phyloP scores from a whole-genome alignment of 64 coral and sea anemone species.

The Acropora tenuis region DNA sequence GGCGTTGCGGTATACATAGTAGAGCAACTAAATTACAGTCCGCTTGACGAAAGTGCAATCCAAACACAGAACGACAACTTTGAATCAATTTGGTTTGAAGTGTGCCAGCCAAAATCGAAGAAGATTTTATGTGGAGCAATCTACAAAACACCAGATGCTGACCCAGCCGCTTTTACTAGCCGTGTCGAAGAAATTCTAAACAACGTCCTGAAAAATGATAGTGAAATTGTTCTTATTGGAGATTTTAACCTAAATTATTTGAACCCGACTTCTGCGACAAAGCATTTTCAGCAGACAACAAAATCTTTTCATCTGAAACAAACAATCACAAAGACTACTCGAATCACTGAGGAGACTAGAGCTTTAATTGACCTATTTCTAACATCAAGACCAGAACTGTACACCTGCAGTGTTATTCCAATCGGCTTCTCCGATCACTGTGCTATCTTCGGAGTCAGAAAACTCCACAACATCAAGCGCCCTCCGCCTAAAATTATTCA shows the following conservation, averaged over 20 bases:
- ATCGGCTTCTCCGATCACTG: not conserved
- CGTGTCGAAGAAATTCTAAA: conserved; percentile 33
- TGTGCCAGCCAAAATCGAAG: not conserved
- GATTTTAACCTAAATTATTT: conserved; percentile 14
- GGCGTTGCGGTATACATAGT: conserved; percentile 28
- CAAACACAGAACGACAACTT: conserved; percentile 12
- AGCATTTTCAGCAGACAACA: not conserved
- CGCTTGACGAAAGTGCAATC: conserved; percentile 1
- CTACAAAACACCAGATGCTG: conserved; percentile 34
- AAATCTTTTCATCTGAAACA: conserved; percentile 3
- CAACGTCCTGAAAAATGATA: not conserved
- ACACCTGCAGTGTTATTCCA: no score
- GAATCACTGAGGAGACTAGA: conserved; percentile 33
- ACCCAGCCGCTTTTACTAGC: not conserved
- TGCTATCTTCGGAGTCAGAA: not conserved
- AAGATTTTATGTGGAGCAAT: conserved; percentile 2
- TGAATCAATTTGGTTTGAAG: not conserved
- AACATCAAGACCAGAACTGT: not conserved
- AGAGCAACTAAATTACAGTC: conserved; percentile 21
- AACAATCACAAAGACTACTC: conserved; percentile 17
- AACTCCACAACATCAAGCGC: not conserved
- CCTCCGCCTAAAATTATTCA: conserved; percentile 25
- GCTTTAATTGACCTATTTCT: conserved; percentile 52
- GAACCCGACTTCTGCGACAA: not conserved
- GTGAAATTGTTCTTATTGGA: not conserved